Evolutionary conservation across 2,113 vertebrate species (phyloP).

Genomic region (Ibidorhyncha struthersii): DNA sequence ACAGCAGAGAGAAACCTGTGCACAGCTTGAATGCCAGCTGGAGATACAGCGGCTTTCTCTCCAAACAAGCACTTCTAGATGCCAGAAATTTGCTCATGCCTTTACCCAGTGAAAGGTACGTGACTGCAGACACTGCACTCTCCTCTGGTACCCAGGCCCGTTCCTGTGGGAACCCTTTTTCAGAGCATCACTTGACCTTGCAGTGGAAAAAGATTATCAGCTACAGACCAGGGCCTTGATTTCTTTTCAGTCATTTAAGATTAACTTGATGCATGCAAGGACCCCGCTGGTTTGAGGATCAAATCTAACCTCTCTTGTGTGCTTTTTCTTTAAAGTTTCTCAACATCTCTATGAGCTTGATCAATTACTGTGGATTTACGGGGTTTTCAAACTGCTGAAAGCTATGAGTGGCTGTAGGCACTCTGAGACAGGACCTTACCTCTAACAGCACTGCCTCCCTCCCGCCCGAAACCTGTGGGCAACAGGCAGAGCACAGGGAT

Average conservation of each 20-base stretch:
- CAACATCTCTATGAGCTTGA: neutral
- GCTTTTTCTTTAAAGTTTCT: neutral
- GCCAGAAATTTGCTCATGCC: neutral
- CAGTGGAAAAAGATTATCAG: neutral
- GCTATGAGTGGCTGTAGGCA: accelerated
- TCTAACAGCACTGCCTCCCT: neutral
- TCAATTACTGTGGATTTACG: neutral
- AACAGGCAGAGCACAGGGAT: neutral
- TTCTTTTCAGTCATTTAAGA: neutral
- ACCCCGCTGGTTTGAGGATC: neutral
- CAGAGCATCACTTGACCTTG: neutral
- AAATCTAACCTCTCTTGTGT: neutral
- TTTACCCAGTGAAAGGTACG: accelerated
- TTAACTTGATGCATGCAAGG: neutral
- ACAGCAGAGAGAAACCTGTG: neutral
- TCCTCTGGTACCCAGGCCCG: neutral
- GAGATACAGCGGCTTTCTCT: neutral
- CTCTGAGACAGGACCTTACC: neutral
- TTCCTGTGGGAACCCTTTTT: neutral
- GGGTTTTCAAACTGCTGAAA: neutral
- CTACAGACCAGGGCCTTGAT: neutral
- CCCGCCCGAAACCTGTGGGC: accelerated
- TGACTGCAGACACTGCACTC: no score
- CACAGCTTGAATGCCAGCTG: neutral
- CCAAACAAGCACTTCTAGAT: neutral